Evolutionary conservation across 2,888 invertebrate species (phyloP).

Genomic region (Belgica antarctica): DNA sequence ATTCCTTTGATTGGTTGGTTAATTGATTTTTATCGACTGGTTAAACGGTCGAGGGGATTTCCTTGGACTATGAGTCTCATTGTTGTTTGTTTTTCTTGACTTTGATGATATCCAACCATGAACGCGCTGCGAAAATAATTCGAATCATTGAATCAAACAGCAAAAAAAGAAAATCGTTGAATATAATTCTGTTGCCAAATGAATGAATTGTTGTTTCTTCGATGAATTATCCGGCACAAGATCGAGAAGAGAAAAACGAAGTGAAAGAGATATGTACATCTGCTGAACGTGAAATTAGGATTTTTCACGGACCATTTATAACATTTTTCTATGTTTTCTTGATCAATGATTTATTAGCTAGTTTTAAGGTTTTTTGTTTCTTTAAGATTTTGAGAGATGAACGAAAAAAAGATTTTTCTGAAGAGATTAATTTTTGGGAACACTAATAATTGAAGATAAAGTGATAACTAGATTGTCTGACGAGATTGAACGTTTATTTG

Average conservation of each 20-base stretch:
- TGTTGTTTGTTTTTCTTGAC: not conserved
- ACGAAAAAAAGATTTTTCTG: conserved; percentile 14
- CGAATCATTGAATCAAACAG: not conserved
- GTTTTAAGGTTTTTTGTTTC: not conserved
- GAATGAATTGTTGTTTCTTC: not conserved
- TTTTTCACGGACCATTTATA: conserved; percentile 44
- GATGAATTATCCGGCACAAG: not conserved
- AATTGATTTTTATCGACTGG: conserved; percentile 37
- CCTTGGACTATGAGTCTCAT: not conserved
- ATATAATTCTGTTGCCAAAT: not conserved
- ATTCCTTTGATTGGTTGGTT: conserved; percentile 37
- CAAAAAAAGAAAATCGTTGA: not conserved
- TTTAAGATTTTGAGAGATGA: not conserved
- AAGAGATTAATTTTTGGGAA: conserved; percentile 33
- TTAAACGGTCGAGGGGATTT: not conserved
- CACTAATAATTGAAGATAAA: not conserved
- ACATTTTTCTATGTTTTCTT: conserved; percentile 41
- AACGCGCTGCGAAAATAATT: not conserved
- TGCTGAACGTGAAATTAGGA: conserved; percentile 41
- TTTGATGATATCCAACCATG: not conserved
- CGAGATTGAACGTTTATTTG: too few species aligned
- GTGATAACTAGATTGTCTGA: not conserved
- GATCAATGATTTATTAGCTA: conserved; percentile 41
- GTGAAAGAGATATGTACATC: conserved; percentile 14
- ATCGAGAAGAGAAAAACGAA: not conserved